Conservation (phyloP, 1,140 invertebrate species). For the Leptinotarsa defecta region DNA sequence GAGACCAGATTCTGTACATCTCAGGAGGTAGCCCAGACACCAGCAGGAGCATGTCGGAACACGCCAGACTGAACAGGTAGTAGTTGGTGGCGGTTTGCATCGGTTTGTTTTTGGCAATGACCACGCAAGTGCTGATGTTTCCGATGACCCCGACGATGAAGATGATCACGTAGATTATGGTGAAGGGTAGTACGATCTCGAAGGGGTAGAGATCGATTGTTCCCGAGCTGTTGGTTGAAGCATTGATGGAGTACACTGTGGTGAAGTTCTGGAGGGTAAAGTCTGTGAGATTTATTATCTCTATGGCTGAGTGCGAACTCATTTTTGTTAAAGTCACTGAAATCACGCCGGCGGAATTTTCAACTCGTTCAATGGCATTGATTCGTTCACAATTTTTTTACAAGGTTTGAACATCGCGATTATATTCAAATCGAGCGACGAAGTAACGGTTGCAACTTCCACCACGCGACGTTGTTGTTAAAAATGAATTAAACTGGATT, state of each 20-base stretch:
- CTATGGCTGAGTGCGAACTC: neutral
- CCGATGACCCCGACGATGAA: constrained; percentile 82
- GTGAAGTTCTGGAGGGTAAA: neutral
- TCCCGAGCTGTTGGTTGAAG: neutral
- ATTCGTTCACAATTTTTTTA: too few relatives aligned
- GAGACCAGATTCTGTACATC: constrained; percentile 79
- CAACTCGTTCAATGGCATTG: neutral
- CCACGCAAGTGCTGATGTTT: constrained; percentile 84
- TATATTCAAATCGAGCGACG: neutral
- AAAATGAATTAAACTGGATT: neutral
- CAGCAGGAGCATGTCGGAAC: constrained; percentile 85
- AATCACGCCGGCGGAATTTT: neutral
- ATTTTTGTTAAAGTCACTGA: neutral
- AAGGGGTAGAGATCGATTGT: constrained; percentile 37
- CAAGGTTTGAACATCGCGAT: neutral
- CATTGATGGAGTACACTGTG: neutral
- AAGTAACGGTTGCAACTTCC: neutral
- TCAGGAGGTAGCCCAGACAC: constrained; percentile 77
- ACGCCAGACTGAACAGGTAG: constrained; percentile 84
- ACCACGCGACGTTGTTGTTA: neutral
- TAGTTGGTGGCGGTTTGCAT: constrained; percentile 86
- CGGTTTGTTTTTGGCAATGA: constrained; percentile 79
- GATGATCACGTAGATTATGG: constrained; percentile 74
- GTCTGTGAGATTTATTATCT: constrained; percentile 7
- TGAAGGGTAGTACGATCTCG: constrained; percentile 63